A percentile compares a stretch with the other conserved stretches of the same genome.
phyloP scores from a whole-genome alignment of 2,888 invertebrate genomes.

The Syritta pipiens region DNA sequence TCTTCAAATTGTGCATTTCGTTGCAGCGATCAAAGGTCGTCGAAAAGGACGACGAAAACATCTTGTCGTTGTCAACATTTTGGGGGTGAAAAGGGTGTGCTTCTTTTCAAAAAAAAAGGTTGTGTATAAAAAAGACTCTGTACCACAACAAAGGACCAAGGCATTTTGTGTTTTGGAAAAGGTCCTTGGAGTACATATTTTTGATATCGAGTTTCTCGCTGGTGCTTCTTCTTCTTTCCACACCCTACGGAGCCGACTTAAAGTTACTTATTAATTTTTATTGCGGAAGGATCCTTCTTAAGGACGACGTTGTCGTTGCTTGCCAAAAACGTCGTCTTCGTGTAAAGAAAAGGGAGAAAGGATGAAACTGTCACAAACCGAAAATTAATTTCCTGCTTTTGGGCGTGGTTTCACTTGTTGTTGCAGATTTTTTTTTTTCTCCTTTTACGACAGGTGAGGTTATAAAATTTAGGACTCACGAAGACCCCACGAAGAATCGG shows the following conservation, averaged over 20 bases:
- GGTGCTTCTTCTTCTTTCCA: too few relatives aligned
- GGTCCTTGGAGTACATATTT: not conserved
- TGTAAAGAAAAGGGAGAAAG: conserved; percentile 20
- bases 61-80: conserved; percentile 10
- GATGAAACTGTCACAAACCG: conserved; percentile 50
- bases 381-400: conserved; percentile 56
- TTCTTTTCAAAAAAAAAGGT: too few relatives aligned
- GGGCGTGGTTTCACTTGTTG: conserved; percentile 43
- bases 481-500: conserved; percentile 28
- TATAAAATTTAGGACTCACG: conserved; percentile 32
- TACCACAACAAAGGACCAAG: too few relatives aligned
- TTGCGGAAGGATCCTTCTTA: conserved; percentile 34
- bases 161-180: too few relatives aligned
- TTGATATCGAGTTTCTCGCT: too few relatives aligned
- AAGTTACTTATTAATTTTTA: conserved; percentile 56
- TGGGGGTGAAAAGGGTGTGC: not conserved
- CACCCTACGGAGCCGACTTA: too few relatives aligned
- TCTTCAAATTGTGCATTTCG: conserved; percentile 47
- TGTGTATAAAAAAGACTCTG: too few relatives aligned
- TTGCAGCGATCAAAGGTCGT: conserved; percentile 29
- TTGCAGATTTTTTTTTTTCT: not conserved
- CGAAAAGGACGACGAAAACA: not conserved
- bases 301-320: conserved; percentile 31
- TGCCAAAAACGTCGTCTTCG: conserved; percentile 10
- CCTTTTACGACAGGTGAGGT: conserved; percentile 37